Base-by-base conservation (phyloP, 1,140 invertebrate species). In the Lepidurus apus region DNA sequence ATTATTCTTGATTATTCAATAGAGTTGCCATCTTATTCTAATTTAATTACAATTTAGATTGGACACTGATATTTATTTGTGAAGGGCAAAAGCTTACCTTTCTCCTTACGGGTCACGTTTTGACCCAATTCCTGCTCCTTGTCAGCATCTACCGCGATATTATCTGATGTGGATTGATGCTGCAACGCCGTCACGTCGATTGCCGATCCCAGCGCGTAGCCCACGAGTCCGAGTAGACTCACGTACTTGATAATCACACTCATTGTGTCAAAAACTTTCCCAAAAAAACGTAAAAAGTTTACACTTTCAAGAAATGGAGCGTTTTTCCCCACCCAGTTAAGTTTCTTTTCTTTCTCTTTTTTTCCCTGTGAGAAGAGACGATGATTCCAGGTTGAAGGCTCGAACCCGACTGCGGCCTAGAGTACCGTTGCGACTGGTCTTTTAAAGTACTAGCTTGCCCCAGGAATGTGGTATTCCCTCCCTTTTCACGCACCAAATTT, bases 171-270 rank as follows among this genome's bases (percentile, higher is more conserved):
- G 8, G 53, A 65, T 65, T 1, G 53, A 1, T 65, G 53, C 53
- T 65, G 53, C 8, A 47, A 47, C 45, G 53, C 53, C 6, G 53
- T 65, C 17, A 65, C 53, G 21, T 65, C 53, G 21, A 65, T 65
- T 13, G 53, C 53, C 53, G 53, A 65, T 65, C 53, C 53, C 1
- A 65, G 53, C 17, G 53, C n/a, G 53, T 65, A 65, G 21, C 53
- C 21, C n/a, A 65, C 53, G 53, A 65, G 53, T 21, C 53, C 53
- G 17, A 65, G 21, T n/a, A 65, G 53, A 65, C 53, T 65, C 53
- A 65, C 53, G 9, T 21, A 65, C 53, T 65, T 65, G 17, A 65
- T n/a, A 65, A 65, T 9, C 6, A 4, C 53, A 65, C 53, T 65
- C 53, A 65, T 65, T 13, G 53, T 65, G 6, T 21, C 53, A n/a